Evolutionary conservation across 2,888 invertebrate species (phyloP), one percentile per base, ranked within the genome.

Genomic region (Drosophila subquinaria): DNA sequence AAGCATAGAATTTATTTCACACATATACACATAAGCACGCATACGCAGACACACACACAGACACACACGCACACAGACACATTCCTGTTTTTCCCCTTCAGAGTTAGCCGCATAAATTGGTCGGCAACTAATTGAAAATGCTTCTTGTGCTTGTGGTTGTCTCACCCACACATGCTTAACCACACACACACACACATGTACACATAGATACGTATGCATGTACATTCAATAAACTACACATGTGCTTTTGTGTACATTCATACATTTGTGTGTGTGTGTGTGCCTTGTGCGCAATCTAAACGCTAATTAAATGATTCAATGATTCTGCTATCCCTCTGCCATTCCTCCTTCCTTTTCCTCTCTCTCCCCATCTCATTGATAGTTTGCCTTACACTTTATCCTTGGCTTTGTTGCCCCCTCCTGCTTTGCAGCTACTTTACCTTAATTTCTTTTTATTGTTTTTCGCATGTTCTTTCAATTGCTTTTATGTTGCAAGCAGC

Each of bases 251-350:
- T 43, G 23, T 53, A 40, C 23, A 50, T 62, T 47, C 62, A 63
- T 48, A n/a, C n/a, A 42, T 66, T 48, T 42, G 15, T 72, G 55
- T 69, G 40, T 75, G 55, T 75, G 55, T 65, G 61, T 66, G 63
- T 65, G 70, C 40, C 57, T 61, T 78, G 70, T 84, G 73, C 65
- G 72, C 83, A 87, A 91, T 87, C 87, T 91, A 90, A 92, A 89
- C 90, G 86, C 92, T 92, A 92, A 92, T 92, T 92, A 92, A 92
- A 92, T 91, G 92, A 91, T 92, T 92, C 92, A 91, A 91, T 92
- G 91, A 91, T 81, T 92, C 81, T 73, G 60, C 66, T 61, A n/a
- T n/a, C 2, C 36, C 42, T 63, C 57, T 60, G 11, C 27, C 40
- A 61, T 15, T 56, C 15, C 52, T 15, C 0, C 36, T 47, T 10